These are phyloP conservation scores for Drosophila anomalipes DNA, from an alignment of 2,888 invertebrate species.

Conservation along the genomic window DNA sequence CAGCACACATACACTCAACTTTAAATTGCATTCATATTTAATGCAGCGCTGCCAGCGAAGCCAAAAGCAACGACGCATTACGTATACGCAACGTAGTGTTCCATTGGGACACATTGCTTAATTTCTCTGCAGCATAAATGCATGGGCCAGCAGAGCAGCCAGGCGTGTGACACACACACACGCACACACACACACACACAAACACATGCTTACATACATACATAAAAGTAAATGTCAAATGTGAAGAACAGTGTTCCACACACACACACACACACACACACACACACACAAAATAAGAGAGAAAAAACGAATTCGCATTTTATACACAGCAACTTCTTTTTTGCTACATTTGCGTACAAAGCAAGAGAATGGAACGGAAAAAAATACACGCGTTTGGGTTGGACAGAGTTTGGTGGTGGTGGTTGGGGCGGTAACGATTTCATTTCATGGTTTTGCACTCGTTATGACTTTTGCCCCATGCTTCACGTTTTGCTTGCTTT, in stretches of 20 bases:
- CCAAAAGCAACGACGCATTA: conserved; percentile 70
- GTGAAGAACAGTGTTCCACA: conserved; percentile 47
- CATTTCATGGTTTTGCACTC: conserved; percentile 82
- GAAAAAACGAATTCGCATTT: conserved; percentile 53
- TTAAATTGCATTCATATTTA: conserved; percentile 81
- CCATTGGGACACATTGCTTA: conserved; percentile 78
- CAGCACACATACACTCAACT: conserved; percentile 47
- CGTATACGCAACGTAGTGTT: conserved; percentile 76
- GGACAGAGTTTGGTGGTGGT: conserved; percentile 19
- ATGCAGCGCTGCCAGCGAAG: conserved; percentile 62
- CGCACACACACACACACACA: conserved; percentile 19
- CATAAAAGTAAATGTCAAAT: conserved; percentile 70
- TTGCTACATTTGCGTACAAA: conserved; percentile 55
- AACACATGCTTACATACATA: conserved; percentile 19
- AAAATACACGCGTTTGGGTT: conserved; percentile 13
- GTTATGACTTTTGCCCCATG: conserved; percentile 74
- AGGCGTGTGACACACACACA: conserved; percentile 61
- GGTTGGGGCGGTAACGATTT: conserved; percentile 70
- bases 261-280: conserved; percentile 14
- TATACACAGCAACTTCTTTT: conserved; percentile 44
- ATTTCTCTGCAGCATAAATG: conserved; percentile 64
- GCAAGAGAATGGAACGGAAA: conserved; percentile 8
- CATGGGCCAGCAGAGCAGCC: conserved; percentile 45
- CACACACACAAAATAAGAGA: conserved; percentile 9
- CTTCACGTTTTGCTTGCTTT: conserved; percentile 61